Conservation (phyloP, 2,888 invertebrate species). For the Leptogaster cylindrica region DNA sequence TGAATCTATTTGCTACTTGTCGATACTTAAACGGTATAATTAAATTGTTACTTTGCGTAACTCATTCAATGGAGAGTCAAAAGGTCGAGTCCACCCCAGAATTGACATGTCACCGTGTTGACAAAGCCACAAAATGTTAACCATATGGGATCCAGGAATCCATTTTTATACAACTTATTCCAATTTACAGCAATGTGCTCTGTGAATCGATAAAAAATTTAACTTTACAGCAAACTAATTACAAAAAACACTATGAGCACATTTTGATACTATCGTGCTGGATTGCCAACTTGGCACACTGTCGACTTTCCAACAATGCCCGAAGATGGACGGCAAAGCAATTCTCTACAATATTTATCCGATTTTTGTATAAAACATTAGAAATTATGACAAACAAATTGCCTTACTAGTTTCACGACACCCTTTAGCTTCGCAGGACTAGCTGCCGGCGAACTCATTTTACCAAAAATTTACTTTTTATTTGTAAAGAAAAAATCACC, state of each 20-base stretch:
- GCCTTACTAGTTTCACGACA: slow-evolving; percentile 47
- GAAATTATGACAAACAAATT: neutral
- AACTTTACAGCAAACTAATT: neutral
- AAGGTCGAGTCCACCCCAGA: no score
- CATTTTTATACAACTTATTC: neutral
- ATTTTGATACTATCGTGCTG: no score
- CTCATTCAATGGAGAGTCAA: no score
- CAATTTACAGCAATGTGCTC: neutral
- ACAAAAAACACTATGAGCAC: no score
- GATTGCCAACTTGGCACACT: slow-evolving; percentile 33
- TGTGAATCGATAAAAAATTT: no score
- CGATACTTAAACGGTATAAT: no score
- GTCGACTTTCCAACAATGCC: slow-evolving; percentile 18
- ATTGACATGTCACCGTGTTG: slow-evolving; percentile 8
- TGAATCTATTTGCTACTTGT: no score
- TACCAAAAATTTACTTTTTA: slow-evolving; percentile 26
- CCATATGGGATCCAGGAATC: neutral
- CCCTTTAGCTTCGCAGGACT: slow-evolving; percentile 25
- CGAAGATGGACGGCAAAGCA: neutral
- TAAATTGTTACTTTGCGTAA: no score
- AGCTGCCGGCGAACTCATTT: slow-evolving; percentile 36
- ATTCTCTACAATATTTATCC: neutral
- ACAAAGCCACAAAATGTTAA: neutral
- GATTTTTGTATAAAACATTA: slow-evolving; percentile 16
- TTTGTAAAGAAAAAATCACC: slow-evolving; percentile 24